These are phyloP conservation scores for Drosophila infuscata DNA, from an alignment of 2,888 invertebrate genomes.

Conservation along the genomic window DNA sequence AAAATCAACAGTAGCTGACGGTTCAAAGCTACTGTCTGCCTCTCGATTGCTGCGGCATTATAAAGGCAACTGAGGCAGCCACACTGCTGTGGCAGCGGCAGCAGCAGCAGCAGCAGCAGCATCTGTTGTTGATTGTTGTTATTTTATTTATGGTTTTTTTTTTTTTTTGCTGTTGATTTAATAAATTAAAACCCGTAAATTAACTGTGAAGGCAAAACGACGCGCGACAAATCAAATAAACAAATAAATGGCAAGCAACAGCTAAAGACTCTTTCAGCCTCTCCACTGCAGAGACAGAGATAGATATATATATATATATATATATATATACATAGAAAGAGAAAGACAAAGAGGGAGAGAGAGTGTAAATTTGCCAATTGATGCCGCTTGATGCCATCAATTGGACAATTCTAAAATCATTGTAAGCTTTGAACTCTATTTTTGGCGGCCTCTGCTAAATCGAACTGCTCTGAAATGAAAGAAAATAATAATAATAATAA, in stretches of 20 bases:
- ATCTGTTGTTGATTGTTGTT: conserved; percentile 69
- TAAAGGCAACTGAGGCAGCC: conserved; percentile 29
- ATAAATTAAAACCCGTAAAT: conserved; percentile 76
- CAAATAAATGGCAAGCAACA: conserved; percentile 62
- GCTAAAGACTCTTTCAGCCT: conserved; percentile 39
- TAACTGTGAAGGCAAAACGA: conserved; percentile 78
- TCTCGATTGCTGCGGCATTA: conserved; percentile 40
- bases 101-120: conserved; percentile 14
- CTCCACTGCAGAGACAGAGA: not conserved
- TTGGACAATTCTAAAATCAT: conserved; percentile 52
- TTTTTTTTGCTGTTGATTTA: conserved; percentile 68
- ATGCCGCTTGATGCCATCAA: conserved; percentile 35
- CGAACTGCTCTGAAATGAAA: not conserved
- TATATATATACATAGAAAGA: too few relatives aligned
- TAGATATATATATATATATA: too few relatives aligned
- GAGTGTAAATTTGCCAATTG: conserved; percentile 45
- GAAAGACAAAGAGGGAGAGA: not conserved
- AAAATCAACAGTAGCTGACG: conserved; percentile 65
- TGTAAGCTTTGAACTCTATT: conserved; percentile 31
- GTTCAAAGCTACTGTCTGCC: conserved; percentile 37
- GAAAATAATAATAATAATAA: not conserved
- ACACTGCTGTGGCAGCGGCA: conserved; percentile 11
- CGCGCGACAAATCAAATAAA: conserved; percentile 76
- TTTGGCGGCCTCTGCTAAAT: not conserved
- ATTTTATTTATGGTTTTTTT: conserved; percentile 1